These are phyloP conservation scores for Drosophila limbata DNA, from an alignment of 2,888 invertebrate genomes.

Conservation along the genomic window DNA sequence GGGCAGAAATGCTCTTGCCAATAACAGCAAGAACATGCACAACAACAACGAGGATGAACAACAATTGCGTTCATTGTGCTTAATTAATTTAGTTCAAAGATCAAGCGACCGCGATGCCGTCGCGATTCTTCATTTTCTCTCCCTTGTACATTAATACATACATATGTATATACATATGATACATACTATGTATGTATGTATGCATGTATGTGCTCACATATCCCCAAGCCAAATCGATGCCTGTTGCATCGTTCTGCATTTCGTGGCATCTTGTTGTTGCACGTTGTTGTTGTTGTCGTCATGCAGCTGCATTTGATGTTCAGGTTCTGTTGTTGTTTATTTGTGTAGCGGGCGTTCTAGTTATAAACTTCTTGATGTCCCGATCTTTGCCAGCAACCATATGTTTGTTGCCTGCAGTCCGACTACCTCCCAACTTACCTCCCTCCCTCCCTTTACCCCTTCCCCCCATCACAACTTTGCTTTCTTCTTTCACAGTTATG, in stretches of 20 bases:
- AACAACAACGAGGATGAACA: conserved; percentile 17
- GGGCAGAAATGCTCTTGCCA: conserved; percentile 7
- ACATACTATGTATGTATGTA: no score
- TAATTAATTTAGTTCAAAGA: conserved; percentile 86
- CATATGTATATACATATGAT: background rate
- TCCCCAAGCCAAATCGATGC: conserved; percentile 29
- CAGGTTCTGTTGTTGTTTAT: conserved; percentile 59
- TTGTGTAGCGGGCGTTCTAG: conserved; percentile 51
- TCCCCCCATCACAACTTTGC: no score
- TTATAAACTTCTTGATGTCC: conserved; percentile 40
- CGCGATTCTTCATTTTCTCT: conserved; percentile 61
- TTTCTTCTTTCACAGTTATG: background rate
- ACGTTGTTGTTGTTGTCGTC: conserved; percentile 24
- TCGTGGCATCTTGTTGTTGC: conserved; percentile 28
- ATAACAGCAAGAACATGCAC: conserved; percentile 15
- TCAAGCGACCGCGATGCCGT: conserved; percentile 79
- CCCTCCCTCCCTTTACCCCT: no score
- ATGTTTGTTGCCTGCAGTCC: conserved; percentile 46
- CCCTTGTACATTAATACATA: background rate
- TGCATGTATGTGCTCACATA: background rate
- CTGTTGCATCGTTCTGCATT: conserved; percentile 29
- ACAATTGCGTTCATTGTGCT: conserved; percentile 85
- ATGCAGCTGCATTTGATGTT: conserved; percentile 61
- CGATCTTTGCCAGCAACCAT: conserved; percentile 38
- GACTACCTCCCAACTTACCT: background rate